Evolutionary conservation across 2,888 invertebrate genomes (phyloP), one percentile per base, ranked within the genome.

Genomic region (Poecilus cupreus): DNA sequence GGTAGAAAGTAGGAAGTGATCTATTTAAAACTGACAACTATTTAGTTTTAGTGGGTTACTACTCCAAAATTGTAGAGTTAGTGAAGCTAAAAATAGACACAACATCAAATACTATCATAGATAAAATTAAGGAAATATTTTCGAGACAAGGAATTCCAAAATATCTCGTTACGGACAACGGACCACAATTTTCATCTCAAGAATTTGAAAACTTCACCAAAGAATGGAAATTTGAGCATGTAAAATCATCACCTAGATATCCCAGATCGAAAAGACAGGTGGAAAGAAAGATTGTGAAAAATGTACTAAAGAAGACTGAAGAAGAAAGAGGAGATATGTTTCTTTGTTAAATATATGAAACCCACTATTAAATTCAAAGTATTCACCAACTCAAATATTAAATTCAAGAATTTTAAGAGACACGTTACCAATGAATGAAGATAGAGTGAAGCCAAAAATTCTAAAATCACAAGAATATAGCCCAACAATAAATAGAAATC

Each of bases 211-310:
- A 78, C 16, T 84, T 85, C 81, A 37, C 77, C n/a, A 81, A 64
- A 22, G 74, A 82, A 18, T 85, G 85, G 84, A 54, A 83, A 13
- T 83, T 85, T 80, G 11, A 81, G 10, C 83, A 83, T 76, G 77
- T 76, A 16, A 80, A 78, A 8, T 74, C 83, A 18, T 82, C 82
- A 13, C 83, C 83, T 32, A 81, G 80, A 18, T 82, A 80, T 68
- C 46, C 81, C 13, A 80, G 83, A 57, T 80, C 82, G 1, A 83
- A 84, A 18, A 82, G 83, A 11, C 37, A 82, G 49, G 72, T 74
- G 4, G 83, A 84, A 82, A 43, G 82, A 43, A 57, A 83, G 60
- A 83, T 75, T 13, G 13, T 46, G 11, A 83, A 83, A 80, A 82
- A 80, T 16, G n/a, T n/a, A n/a, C n/a, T n/a, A n/a, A n/a, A n/a